These are phyloP conservation scores for Tipula vernalis DNA, from an alignment of 2,888 invertebrate genomes.

Conservation along the genomic window DNA sequence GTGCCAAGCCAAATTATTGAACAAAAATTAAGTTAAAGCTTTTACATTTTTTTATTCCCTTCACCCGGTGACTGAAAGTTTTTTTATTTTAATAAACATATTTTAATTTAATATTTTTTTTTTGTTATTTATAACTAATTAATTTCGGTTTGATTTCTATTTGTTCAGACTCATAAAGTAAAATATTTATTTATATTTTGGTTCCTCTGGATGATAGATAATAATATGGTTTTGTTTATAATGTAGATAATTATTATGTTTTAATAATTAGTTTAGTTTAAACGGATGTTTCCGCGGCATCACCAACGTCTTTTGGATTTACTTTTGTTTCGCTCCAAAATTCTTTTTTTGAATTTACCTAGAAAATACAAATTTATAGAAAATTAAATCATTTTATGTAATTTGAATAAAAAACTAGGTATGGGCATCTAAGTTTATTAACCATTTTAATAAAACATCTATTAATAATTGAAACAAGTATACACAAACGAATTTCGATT, in stretches of 20 bases:
- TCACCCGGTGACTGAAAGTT: not conserved
- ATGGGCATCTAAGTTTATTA: not conserved
- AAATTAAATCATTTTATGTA: not conserved
- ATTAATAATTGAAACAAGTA: not conserved
- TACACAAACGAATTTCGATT: not conserved
- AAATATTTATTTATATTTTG: not conserved
- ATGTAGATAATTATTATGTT: not conserved
- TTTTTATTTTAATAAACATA: not conserved
- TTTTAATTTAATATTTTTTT: not conserved
- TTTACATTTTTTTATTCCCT: too few relatives aligned
- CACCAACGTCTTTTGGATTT: conserved; percentile 15
- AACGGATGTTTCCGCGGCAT: conserved; percentile 21
- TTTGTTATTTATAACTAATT: too few relatives aligned
- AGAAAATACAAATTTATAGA: conserved; percentile 19
- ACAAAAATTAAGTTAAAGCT: too few relatives aligned
- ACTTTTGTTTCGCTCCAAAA: conserved; percentile 27
- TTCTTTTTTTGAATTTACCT: conserved; percentile 29
- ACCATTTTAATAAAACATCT: not conserved
- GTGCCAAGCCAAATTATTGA: too few relatives aligned
- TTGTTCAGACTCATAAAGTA: not conserved
- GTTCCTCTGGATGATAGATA: not conserved
- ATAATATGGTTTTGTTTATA: not conserved
- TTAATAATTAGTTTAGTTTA: conserved; percentile 9
- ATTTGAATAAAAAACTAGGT: not conserved
- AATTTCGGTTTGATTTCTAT: not conserved